Percentiles rank a stretch among this genome's conserved stretches.
Conservation (phyloP, 2,113 vertebrate species). For the Vanacampus margaritifer region DNA sequence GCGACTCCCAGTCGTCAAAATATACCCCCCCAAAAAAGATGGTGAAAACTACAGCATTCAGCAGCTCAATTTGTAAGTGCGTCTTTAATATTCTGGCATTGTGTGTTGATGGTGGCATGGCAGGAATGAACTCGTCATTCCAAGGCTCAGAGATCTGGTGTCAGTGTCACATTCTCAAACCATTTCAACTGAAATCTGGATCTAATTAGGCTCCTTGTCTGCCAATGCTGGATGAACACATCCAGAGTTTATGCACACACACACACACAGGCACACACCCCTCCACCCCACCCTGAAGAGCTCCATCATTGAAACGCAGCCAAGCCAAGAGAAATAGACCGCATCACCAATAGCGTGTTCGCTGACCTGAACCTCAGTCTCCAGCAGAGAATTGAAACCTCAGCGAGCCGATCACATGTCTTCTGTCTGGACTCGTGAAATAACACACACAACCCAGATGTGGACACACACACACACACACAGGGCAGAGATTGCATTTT, state of each 20-base stretch:
- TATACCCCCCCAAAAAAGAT: too few relatives aligned
- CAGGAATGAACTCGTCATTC: conserved; percentile 33
- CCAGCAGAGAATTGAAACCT: conserved; percentile 34
- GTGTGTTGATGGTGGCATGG: conserved; percentile 22
- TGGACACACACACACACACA: background rate
- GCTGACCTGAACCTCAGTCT: conserved; percentile 39
- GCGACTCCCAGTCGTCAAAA: background rate
- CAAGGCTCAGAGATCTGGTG: conserved; percentile 32
- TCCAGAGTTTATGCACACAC: conserved; percentile 43
- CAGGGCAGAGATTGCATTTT: conserved; percentile 6
- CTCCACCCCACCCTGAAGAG: conserved; percentile 25
- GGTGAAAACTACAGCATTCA: background rate
- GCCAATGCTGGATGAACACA: conserved; percentile 45
- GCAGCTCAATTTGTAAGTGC: background rate
- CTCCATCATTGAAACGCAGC: conserved; percentile 27
- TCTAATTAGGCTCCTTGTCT: conserved; percentile 55
- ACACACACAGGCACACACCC: background rate
- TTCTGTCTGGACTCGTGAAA: conserved; percentile 7
- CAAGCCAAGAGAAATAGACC: conserved; percentile 44
- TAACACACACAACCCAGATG: conserved; percentile 29
- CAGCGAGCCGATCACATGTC: conserved; percentile 28
- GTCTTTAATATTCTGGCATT: background rate
- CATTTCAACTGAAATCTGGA: conserved; percentile 53
- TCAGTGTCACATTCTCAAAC: conserved; percentile 40
- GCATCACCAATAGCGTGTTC: conserved; percentile 26